A percentile compares a stretch with the other conserved stretches of the same genome.
phyloP scores from a whole-genome alignment of 2,113 vertebrate species.

The Sinocyclocheilus grahami region DNA sequence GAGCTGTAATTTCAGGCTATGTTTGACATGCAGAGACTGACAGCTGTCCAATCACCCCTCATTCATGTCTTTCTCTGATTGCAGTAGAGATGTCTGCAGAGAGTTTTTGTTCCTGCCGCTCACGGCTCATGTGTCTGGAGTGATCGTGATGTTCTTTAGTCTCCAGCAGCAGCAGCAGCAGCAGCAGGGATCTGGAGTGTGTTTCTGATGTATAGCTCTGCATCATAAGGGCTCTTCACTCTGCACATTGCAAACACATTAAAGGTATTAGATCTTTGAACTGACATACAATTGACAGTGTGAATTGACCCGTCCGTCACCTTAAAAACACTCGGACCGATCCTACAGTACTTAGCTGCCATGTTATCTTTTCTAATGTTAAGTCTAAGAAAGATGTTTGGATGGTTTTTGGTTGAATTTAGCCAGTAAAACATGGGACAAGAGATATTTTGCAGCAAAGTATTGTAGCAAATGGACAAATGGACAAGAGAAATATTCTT shows the following conservation, averaged over 20 bases:
- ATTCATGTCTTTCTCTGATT: constrained; percentile 13
- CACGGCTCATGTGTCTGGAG: constrained; percentile 2
- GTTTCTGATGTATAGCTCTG: constrained; percentile 2
- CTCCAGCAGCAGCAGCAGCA: neutral
- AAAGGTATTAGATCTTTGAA: neutral
- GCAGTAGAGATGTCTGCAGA: neutral
- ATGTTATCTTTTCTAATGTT: no score
- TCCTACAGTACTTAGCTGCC: neutral
- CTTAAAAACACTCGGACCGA: neutral
- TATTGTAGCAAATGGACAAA: neutral
- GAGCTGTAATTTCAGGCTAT: neutral
- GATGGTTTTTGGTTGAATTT: neutral
- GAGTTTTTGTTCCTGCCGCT: neutral
- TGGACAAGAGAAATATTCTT: neutral
- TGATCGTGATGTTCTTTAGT: constrained; percentile 8
- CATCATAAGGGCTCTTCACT: neutral
- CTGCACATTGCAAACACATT: neutral
- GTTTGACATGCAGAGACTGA: neutral
- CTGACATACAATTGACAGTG: neutral
- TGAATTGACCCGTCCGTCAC: neutral
- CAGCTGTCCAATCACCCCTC: neutral
- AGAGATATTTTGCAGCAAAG: neutral
- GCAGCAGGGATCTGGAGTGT: neutral
- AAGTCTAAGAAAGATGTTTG: neutral
- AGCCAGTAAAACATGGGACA: neutral